Percentiles rank a stretch among this genome's conserved stretches.
Conservation (phyloP, 2,113 vertebrate genomes). For the Pholis gunnellus region DNA sequence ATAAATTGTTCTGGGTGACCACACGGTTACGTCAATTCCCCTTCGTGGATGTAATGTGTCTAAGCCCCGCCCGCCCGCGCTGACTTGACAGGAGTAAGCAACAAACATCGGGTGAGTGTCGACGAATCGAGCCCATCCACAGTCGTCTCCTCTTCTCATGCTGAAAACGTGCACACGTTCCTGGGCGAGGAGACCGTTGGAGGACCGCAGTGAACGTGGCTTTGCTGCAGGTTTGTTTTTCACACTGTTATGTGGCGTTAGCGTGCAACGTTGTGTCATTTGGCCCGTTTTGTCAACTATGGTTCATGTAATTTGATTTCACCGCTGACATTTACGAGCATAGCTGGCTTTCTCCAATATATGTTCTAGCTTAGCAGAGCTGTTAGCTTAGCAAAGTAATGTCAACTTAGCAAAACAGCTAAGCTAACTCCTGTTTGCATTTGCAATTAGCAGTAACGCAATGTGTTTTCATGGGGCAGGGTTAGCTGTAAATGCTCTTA, state of each 20-base stretch:
- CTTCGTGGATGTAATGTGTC: rapidly evolving
- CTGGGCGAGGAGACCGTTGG: constrained; percentile 45
- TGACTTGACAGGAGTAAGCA: not conserved
- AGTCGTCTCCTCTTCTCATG: constrained; percentile 18
- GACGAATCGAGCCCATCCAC: constrained; percentile 49
- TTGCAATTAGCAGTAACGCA: not conserved
- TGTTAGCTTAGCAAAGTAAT: constrained; percentile 50
- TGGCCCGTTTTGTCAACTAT: not conserved
- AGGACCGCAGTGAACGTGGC: constrained; percentile 43
- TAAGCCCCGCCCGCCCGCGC: constrained; percentile 48
- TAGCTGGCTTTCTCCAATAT: too few species aligned
- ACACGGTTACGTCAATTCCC: too few species aligned
- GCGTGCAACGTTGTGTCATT: not conserved
- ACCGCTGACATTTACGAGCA: not conserved
- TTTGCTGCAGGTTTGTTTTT: constrained; percentile 65
- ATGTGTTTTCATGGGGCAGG: not conserved
- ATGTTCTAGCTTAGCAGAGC: constrained; percentile 45
- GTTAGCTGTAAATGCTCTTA: not conserved
- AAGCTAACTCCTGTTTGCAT: not conserved
- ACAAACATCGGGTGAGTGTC: constrained; percentile 4
- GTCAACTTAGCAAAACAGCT: constrained; percentile 25
- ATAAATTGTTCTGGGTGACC: not conserved
- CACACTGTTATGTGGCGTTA: not conserved
- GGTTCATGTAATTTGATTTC: not conserved
- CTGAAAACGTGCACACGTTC: constrained; percentile 40